A percentile compares a stretch with the other conserved stretches of the same genome.
These are phyloP conservation scores for Cephus spinipes DNA, from an alignment of 2,888 invertebrate species.

Conservation along the genomic window DNA sequence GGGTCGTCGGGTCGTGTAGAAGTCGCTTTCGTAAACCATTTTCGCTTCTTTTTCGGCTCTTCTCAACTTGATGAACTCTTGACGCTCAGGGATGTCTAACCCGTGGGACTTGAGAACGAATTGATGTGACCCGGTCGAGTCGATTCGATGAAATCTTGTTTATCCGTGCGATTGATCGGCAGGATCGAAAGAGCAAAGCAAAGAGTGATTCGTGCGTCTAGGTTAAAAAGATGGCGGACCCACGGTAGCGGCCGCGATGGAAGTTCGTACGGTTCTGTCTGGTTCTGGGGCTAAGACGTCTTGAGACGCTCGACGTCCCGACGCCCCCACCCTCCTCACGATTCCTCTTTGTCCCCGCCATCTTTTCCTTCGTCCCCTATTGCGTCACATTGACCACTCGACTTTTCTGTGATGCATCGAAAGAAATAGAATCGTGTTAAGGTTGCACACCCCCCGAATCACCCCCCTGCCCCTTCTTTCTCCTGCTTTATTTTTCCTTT, in stretches of 20 bases:
- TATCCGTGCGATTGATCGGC: conserved; percentile 25
- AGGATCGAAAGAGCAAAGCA: conserved; percentile 4
- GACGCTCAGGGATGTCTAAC: conserved; percentile 34
- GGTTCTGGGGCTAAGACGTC: conserved; percentile 26
- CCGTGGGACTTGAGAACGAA: neutral
- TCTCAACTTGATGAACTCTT: conserved; percentile 62
- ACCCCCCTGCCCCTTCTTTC: conserved; percentile 21
- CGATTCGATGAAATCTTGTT: conserved; percentile 12
- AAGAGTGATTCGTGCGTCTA: conserved; percentile 20
- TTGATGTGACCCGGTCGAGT: neutral
- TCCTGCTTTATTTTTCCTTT: conserved; percentile 19
- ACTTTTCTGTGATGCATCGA: conserved; percentile 47
- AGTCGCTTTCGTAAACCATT: conserved; percentile 95
- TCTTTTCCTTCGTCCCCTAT: conserved; percentile 15
- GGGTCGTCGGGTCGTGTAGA: conserved; percentile 89
- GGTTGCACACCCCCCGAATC: conserved; percentile 51
- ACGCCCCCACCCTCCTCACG: conserved; percentile 20
- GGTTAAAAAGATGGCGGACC: conserved; percentile 24
- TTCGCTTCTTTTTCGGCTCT: conserved; percentile 63
- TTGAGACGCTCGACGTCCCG: conserved; percentile 38
- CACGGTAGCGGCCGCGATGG: conserved; percentile 59
- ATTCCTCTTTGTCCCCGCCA: conserved; percentile 17
- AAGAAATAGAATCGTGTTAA: conserved; percentile 65
- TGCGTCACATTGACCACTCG: conserved; percentile 14
- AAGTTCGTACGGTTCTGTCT: conserved; percentile 63